Evolutionary conservation across 2,113 vertebrate species (phyloP).

Genomic region (Rana temporaria): DNA sequence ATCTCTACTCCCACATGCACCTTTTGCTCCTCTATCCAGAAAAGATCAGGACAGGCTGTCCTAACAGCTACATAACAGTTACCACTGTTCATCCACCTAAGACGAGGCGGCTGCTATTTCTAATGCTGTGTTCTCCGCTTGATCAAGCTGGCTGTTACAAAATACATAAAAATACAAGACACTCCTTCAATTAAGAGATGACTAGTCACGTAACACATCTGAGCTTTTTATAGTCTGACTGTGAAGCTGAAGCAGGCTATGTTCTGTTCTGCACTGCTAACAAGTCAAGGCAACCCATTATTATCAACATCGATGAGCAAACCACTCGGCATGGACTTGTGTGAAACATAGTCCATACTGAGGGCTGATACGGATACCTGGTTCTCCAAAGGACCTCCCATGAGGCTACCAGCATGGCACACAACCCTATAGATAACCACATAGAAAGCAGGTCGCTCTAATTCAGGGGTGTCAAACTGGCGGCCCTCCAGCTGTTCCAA

Average conservation of each 20-base stretch:
- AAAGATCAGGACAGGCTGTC: constrained; percentile 19
- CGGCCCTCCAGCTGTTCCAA: no score
- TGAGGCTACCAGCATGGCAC: no score
- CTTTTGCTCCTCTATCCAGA: background rate
- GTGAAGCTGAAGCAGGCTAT: background rate
- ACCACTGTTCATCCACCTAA: constrained; percentile 1
- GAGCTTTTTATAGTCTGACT: constrained; percentile 2
- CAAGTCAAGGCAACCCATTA: no score
- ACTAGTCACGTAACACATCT: background rate
- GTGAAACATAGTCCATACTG: no score
- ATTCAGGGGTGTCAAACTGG: no score
- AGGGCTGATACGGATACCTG: no score
- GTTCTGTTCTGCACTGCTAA: background rate
- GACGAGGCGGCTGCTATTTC: background rate
- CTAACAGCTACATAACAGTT: background rate
- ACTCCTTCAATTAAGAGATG: constrained; percentile 33
- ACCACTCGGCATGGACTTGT: no score
- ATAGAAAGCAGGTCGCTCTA: no score
- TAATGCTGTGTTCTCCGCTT: background rate
- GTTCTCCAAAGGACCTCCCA: no score
- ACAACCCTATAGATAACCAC: no score
- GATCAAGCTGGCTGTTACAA: background rate
- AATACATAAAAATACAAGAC: background rate
- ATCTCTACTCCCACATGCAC: background rate
- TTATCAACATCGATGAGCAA: no score